Base-by-base conservation (phyloP, 2,797 vertebrate species). In the Pteropus rufus region DNA sequence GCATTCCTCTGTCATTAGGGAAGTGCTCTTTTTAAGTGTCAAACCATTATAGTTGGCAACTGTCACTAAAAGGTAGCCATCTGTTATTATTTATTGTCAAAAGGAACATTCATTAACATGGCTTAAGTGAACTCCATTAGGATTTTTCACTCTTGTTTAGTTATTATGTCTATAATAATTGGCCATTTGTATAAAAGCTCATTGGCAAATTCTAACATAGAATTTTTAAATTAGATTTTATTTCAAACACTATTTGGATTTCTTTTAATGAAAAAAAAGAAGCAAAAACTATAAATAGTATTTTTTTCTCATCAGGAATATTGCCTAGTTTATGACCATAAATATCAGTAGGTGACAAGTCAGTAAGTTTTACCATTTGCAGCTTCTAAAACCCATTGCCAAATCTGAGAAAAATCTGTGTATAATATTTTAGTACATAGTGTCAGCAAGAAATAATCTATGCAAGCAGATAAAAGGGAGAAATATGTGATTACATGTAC, bases 241-340 rank as follows among this genome's bases (percentile, higher is more conserved):
- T 76, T 97, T 39, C n/a, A 91, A 36, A 5, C 21, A 89, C 2
- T 92, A 19, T 26, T 82, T 91, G 49, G 2, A 60, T 95, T 97
- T 98, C n/a, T 96, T 77, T 85, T 94, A 82, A 94, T 64, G 93
- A 94, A 97, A 96, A 94, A 36, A 23, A 89, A 26, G 85, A 97
- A 92, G 0, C 41, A 80, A 79, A 29, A 96, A 39, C 34, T 41
- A 91, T 31, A 79, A 87, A 84, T 97, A 97, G 65, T n/a, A 91
- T 73, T 10, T 67, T 96, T 96, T 60, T 94, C 95, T 46, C 14
- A 65, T 96, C 19, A 76, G 69, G n/a, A 97, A 93, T 97, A 94
- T 95, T 97, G n/a, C 58, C 69, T 88, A 15, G 10, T 89, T 96
- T 93, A 96, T 65, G 69, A 41, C 15, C 80, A 44, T 97, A 90